Conservation (phyloP, 2,113 vertebrate genomes). For the Tachysurus fulvidraco region DNA sequence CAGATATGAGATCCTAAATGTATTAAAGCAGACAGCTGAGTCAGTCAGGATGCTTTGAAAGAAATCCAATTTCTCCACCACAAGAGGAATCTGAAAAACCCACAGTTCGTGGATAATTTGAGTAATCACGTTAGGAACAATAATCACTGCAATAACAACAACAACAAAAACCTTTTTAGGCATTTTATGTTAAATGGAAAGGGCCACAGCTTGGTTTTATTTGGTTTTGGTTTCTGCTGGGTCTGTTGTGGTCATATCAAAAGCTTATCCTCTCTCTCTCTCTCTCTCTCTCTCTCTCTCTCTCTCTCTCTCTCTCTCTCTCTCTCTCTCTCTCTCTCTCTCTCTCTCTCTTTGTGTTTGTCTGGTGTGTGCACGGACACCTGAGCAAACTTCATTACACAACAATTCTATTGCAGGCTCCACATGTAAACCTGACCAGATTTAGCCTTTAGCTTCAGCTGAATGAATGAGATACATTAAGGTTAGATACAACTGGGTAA, state of each 20-base stretch:
- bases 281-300: no score
- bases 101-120: conserved; percentile 13
- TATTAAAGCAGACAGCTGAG: conserved; percentile 16
- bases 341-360: not conserved
- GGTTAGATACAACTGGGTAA: not conserved
- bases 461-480: not conserved
- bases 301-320: not conserved
- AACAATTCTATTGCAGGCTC: not conserved
- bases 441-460: not conserved
- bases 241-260: conserved; percentile 8
- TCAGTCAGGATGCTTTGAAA: conserved; percentile 4
- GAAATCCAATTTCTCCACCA: not conserved
- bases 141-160: conserved; percentile 30
- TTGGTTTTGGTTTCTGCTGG: not conserved
- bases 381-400: not conserved
- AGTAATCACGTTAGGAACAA: conserved; percentile 17
- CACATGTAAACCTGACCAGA: not conserved
- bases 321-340: not conserved
- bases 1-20: conserved; percentile 26
- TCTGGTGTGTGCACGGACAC: conserved; percentile 9
- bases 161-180: conserved; percentile 29
- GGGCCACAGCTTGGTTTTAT: conserved; percentile 7
- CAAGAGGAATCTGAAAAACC: not conserved
- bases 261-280: not conserved
- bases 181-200: not conserved